phyloP scores from a whole-genome alignment of 1,140 invertebrate genomes.

The Protaetia brevitarsis region DNA sequence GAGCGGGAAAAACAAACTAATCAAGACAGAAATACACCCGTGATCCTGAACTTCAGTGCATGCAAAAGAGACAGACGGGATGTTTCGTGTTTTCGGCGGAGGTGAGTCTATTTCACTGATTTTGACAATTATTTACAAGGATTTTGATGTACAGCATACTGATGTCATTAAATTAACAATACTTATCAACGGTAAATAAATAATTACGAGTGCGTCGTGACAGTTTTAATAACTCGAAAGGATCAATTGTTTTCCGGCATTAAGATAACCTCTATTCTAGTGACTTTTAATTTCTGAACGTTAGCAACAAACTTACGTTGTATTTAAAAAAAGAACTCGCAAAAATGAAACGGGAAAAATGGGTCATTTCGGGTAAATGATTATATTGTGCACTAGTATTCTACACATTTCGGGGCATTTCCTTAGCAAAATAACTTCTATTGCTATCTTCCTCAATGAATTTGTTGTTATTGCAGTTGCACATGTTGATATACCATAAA shows the following conservation, averaged over 20 bases:
- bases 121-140: slow-evolving; percentile 25
- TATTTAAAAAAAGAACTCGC: not conserved
- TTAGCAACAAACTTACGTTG: not conserved
- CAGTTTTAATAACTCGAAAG: not conserved
- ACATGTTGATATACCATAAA: no score
- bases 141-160: slow-evolving; percentile 24
- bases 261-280: slow-evolving; percentile 17
- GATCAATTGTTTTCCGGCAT: slow-evolving; percentile 10
- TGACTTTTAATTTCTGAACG: slow-evolving; percentile 15
- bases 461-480: no score
- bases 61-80: slow-evolving; percentile 27
- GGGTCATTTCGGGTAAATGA: no score
- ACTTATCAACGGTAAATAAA: slow-evolving; percentile 26
- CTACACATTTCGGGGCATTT: no score
- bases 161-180: slow-evolving; percentile 19
- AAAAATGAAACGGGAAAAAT: no score
- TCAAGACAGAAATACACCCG: slow-evolving; percentile 23
- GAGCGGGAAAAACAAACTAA: slow-evolving; percentile 25
- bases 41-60: slow-evolving; percentile 25
- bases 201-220: slow-evolving; percentile 23
- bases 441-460: no score
- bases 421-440: no score
- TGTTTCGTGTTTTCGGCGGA: slow-evolving; percentile 25
- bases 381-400: no score
- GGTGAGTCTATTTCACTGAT: slow-evolving; percentile 27